Conservation (phyloP, 2,888 invertebrate species). For the Bombylius discolor region DNA sequence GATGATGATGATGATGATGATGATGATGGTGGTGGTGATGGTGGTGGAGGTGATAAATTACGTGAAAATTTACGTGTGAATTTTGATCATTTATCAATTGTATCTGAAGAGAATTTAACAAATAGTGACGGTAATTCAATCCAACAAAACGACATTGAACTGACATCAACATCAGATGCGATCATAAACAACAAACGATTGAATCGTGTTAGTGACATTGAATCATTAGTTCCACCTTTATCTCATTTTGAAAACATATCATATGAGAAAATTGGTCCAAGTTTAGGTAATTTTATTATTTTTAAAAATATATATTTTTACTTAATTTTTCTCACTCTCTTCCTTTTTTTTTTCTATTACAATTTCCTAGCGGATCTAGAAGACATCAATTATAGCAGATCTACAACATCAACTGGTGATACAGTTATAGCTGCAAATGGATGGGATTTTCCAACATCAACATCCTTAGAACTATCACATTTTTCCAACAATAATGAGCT, state of each 20-base stretch:
- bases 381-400: constrained; percentile 15
- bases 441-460: constrained; percentile 33
- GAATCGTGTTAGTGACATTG: constrained; percentile 23
- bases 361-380: constrained; percentile 14
- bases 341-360: not conserved
- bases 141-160: constrained; percentile 3
- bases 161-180: not conserved
- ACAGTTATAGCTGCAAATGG: constrained; percentile 31
- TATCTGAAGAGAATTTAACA: constrained; percentile 53
- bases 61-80: constrained; percentile 39
- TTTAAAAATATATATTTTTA: too few relatives aligned
- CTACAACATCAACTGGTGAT: constrained; percentile 25
- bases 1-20: not conserved
- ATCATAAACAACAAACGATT: constrained; percentile 24
- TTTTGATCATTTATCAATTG: constrained; percentile 64
- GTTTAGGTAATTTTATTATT: constrained; percentile 19
- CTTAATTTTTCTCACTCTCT: too few relatives aligned
- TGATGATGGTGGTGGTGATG: too few relatives aligned
- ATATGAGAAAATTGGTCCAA: constrained; percentile 27
- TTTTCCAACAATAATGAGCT: not conserved
- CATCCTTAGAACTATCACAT: constrained; percentile 7
- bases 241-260: constrained; percentile 36
- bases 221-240: constrained; percentile 30
- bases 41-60: constrained; percentile 18
- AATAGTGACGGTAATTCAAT: constrained; percentile 23